Conservation (phyloP, 1,140 invertebrate species). For the Cherax destructor region DNA sequence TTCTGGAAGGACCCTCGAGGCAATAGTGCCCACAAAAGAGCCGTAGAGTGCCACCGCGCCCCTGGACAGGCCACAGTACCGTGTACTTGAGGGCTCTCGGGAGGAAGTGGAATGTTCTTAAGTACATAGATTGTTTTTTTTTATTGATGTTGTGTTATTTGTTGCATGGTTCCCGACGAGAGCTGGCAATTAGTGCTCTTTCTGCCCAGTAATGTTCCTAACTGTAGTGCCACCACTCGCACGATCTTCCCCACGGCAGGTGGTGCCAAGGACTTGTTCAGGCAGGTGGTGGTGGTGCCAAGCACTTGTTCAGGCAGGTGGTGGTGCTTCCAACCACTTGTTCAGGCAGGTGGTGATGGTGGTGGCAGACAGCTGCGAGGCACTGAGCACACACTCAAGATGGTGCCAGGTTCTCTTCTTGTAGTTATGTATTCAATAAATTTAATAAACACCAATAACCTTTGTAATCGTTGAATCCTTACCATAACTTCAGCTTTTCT, state of each 20-base stretch:
- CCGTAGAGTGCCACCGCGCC: not conserved
- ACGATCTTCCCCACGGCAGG: not conserved
- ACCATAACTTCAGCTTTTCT: too few relatives aligned
- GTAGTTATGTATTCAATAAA: constrained; percentile 49
- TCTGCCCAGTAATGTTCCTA: constrained; percentile 68
- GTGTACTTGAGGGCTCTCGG: not conserved
- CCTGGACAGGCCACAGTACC: too few relatives aligned
- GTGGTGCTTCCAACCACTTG: too few relatives aligned
- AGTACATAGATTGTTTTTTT: constrained; percentile 27
- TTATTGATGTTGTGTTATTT: constrained; percentile 56
- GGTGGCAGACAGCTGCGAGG: not conserved
- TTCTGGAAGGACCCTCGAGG: too few relatives aligned
- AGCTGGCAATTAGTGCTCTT: constrained; percentile 27
- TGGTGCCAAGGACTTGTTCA: too few relatives aligned
- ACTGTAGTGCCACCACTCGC: constrained; percentile 26
- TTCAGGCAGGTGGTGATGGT: too few relatives aligned
- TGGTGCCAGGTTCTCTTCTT: constrained; percentile 34
- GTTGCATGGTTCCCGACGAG: constrained; percentile 43
- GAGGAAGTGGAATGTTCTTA: constrained; percentile 40
- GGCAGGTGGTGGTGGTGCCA: too few relatives aligned
- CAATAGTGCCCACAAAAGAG: not conserved
- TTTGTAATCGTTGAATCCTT: too few relatives aligned
- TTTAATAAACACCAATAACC: not conserved
- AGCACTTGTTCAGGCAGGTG: too few relatives aligned
- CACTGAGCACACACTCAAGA: not conserved